Base-by-base conservation (phyloP, 2,888 invertebrate genomes). In the Pemphredon lugubris region DNA sequence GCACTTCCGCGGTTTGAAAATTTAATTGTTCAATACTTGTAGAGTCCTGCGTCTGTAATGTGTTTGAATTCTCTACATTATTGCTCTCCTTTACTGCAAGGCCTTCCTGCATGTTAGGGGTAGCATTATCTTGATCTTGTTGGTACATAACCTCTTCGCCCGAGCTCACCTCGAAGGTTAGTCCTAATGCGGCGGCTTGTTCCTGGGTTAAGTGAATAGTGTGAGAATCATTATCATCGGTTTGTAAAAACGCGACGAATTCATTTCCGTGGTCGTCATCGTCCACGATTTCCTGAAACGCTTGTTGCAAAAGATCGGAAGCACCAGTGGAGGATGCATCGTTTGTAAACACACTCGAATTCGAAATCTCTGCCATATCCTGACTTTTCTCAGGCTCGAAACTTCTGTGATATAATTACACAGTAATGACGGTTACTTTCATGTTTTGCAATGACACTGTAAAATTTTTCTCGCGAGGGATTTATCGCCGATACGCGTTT, bases 161-260 rank as follows among this genome's bases (percentile, higher is more conserved):
- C 1, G 73, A 59, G 44, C 86, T 86, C 48, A 88, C 83, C 66
- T 86, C 86, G 54, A 89, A 88, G 66, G 86, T 86, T 82, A 90
- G 79, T 50, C 90, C 89, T 61, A 90, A 79, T 26, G 88, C 89
- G 2, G 86, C 84, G 0, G 89, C 90, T 71, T 90, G 90, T 51
- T 84, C 89, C 0, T 86, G 84, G 1, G 89, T 89, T 7, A 90
- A 64, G 9, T 89, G 88, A 68, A 90, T 88, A 1, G 89, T 85
- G 45, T 89, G 87, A 0, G 87, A 79, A 50, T 85, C 85, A 26
- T 81, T 81, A 2, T 83, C 84, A 32, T 87, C 82, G 75, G 86
- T 83, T 18, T 85, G 85, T 37, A 89, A 75, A 64, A 87, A 85
- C n/a, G 88, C 84, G 6, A 89, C 86, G 47, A 88, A 87, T 30